Evolutionary conservation across 2,888 invertebrate species (phyloP), one percentile per base, ranked within the genome.

Genomic region (Onthophagus sagittarius): DNA sequence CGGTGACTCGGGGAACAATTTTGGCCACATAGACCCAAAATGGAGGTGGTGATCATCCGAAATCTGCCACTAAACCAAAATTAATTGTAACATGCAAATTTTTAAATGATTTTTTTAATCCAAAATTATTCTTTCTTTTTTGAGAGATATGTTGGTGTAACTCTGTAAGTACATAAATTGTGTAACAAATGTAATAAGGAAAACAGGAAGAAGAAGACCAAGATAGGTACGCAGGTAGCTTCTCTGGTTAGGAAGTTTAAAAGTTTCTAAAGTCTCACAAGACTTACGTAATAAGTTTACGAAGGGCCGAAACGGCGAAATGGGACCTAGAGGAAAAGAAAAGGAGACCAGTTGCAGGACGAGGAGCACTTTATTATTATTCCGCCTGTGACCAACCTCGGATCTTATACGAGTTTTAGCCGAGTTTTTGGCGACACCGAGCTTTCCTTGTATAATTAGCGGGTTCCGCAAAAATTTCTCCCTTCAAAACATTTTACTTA

Each of bases 251-350:
- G 76, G 76, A 76, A 77, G 77, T 77, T 76, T 77, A 77, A 78
- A 79, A 78, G 77, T 78, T 78, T 78, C 77, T 76, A 76, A 77
- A 78, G 74, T 77, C 77, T 76, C 77, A 74, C 72, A 77, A 76
- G 78, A 77, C 74, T 78, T 76, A 72, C 77, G 78, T 79, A 79
- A 79, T 78, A 78, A 79, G 79, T 78, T 78, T 77, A 78, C 78
- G 39, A 53, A 53, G 39, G 39, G 39, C 11, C 39, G 39, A 53
- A 53, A 53, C 39, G 39, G 11, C 9, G 39, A 53, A 53, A 53
- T 53, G 39, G 9, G 9, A 53, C 39, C 39, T 7, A 53, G 39
- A 53, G 11, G 39, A 53, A 53, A 11, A 53, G 39, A 53, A 53
- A 53, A 53, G 23, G 39, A 53, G 39, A 53, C 39, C 39, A 11